These are phyloP conservation scores for Gobiocypris rarus DNA, from an alignment of 2,113 vertebrate genomes.

Conservation along the genomic window DNA sequence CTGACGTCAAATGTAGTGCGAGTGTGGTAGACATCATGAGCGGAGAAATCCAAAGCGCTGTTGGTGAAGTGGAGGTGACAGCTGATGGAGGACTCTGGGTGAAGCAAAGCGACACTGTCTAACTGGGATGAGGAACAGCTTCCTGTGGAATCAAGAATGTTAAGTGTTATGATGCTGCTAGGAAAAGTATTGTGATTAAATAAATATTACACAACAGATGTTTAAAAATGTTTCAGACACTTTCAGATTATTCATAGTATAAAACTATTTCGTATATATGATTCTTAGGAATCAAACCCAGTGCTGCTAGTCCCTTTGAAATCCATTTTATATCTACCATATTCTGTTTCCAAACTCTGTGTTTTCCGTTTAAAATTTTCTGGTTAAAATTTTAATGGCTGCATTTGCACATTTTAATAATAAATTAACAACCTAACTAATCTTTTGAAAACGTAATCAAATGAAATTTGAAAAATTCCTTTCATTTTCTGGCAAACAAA, in stretches of 20 bases:
- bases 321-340: neutral
- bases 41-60: constrained; percentile 78
- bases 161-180: neutral
- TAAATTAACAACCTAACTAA: too few relatives aligned
- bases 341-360: neutral
- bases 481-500: too few relatives aligned
- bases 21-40: constrained; percentile 79
- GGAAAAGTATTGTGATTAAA: neutral
- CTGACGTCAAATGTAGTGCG: constrained; percentile 81
- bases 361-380: neutral
- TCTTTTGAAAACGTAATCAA: too few relatives aligned
- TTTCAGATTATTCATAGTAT: neutral
- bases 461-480: too few relatives aligned
- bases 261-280: too few relatives aligned
- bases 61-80: constrained; percentile 86
- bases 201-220: neutral
- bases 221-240: neutral
- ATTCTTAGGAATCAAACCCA: neutral
- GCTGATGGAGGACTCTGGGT: constrained; percentile 80
- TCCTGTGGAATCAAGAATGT: constrained; percentile 69
- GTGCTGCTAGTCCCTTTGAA: neutral
- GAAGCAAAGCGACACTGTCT: constrained; percentile 77
- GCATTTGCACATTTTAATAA: too few relatives aligned
- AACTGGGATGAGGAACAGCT: constrained; percentile 82
- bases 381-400: neutral